phyloP scores from a whole-genome alignment of 2,888 invertebrate genomes.

The Artemia sp. region DNA sequence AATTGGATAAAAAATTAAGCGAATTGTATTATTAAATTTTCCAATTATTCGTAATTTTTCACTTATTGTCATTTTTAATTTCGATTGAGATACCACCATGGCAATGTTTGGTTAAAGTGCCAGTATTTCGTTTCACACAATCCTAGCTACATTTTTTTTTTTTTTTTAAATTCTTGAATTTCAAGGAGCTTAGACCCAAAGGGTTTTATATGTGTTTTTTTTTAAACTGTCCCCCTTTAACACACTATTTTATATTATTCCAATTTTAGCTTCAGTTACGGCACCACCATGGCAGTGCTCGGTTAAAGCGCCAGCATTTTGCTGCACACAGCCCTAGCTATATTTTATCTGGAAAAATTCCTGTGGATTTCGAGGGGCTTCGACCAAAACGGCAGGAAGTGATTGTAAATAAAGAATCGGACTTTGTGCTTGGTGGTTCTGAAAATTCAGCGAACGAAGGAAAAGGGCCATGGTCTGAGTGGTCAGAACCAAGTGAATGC shows the following conservation, averaged over 20 bases:
- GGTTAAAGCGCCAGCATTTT: not conserved
- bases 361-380: not conserved
- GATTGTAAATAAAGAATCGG: not conserved
- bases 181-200: not conserved
- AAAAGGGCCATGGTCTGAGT: conserved; percentile 58
- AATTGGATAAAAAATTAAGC: no score
- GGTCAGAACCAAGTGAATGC: conserved; percentile 66
- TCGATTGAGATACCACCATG: no score
- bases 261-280: not conserved
- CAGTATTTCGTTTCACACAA: no score
- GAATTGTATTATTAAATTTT: no score
- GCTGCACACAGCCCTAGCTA: not conserved
- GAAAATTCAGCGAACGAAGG: conserved; percentile 28
- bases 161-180: no score
- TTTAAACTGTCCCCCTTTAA: not conserved
- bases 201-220: not conserved
- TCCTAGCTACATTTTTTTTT: no score
- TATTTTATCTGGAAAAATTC: not conserved
- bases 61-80: no score
- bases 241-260: not conserved
- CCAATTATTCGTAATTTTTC: no score
- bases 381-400: conserved; percentile 2
- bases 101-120: no score
- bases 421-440: conserved; percentile 8
- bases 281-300: not conserved